Evolutionary conservation across 2,888 invertebrate genomes (phyloP), one percentile per base, ranked within the genome.

Genomic region (Baccha elongata): DNA sequence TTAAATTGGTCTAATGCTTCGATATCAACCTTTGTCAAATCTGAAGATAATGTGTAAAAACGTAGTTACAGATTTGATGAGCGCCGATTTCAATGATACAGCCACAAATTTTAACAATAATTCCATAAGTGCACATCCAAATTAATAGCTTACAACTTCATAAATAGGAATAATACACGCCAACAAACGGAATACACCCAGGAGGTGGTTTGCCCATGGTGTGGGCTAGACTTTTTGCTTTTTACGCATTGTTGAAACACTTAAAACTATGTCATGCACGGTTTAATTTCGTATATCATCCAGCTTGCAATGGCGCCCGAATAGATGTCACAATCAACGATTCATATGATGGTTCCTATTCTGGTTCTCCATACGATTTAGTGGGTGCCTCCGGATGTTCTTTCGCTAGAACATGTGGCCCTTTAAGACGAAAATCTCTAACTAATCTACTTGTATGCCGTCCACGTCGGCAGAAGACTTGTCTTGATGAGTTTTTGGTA

Each of bases 131-230:
- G 19, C 85, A 76, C 42, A 87, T 71, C 42, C 81, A 84, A 80
- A 73, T 35, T 96, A 91, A 96, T 98, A 85, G 96, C 97, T 85
- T 99, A 98, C 91, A 98, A 98, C 91, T 99, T 99, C 91, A 93
- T 98, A 86, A 98, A 98, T 90, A 98, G 97, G 91, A 98, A 97
- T 91, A 98, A 97, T 89, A 96, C 96, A 46, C 93, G 98, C 52
- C 98, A 98, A 89, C 98, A 98, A 91, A 98, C 98, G 0, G 98
- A 98, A 91, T n/a, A n/a, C n/a, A n/a, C n/a, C n/a, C n/a, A n/a
- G n/a, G n/a, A n/a, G n/a, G n/a, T n/a, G n/a, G n/a, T n/a, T n/a
- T n/a, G n/a, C n/a, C n/a, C n/a, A n/a, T n/a, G n/a, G n/a, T n/a
- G n/a, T n/a, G n/a, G n/a, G n/a, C n/a, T n/a, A n/a, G n/a, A n/a